Evolutionary conservation across 2,888 invertebrate genomes (phyloP), one percentile per base, ranked within the genome.

Genomic region (Torymus tubicola): DNA sequence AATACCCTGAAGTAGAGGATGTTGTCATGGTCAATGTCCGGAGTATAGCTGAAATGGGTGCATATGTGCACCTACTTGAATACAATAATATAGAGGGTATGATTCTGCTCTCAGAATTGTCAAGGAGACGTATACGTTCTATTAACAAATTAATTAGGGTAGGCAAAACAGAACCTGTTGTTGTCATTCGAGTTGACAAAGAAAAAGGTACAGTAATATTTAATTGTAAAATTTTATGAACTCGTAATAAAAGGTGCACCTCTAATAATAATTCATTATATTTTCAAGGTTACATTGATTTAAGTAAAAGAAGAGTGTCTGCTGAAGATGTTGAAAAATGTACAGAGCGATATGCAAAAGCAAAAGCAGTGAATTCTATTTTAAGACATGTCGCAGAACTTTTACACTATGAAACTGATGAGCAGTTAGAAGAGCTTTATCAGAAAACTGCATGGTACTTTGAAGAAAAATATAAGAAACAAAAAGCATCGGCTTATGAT

Each of bases 61-160:
- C 99, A 1, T 99, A 99, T 91, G 99, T 99, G 16, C 97, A 98
- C 91, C 92, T 99, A 82, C 92, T 99, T 84, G 99, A 99, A 92
- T 99, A 99, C 91, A 99, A 99, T 91, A 98, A 99, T 89, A 99
- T 99, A 86, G 99, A 99, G 92, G 99, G 98, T 88, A 99, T 99
- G 99, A 99, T 99, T 84, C 92, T 99, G 89, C 94, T 99, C 2
- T 99, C 99, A 8, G 99, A 99, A 91, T 93, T 99, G 93, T 99
- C 99, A 4, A 94, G 99, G 89, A 94, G 99, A 92, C 97, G 99
- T 93, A 99, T 99, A 87, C 94, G 99, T 84, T 99, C 99, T 80
- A 99, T 99, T 89, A 99, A 99, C 92, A 99, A 99, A 93, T 93
- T 99, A 87, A 99, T 99, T 90, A 94, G 99, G 85, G 98, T 99